Conservation (phyloP, 1,140 invertebrate species). For the Melipona quadrifasciata region DNA sequence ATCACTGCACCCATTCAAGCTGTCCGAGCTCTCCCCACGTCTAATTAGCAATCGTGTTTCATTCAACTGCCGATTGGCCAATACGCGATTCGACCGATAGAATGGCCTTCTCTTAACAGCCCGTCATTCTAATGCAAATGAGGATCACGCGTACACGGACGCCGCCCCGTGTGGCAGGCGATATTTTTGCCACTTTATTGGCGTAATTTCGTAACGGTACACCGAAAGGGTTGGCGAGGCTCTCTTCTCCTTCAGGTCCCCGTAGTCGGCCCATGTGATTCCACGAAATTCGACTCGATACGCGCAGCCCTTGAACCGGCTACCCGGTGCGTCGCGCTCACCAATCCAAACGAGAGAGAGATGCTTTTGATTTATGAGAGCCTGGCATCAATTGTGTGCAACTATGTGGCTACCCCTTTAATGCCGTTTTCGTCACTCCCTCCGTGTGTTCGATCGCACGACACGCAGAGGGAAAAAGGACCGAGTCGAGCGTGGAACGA, state of each 20-base stretch:
- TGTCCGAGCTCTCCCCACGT: neutral
- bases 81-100: neutral
- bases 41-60: neutral
- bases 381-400: slow-evolving; percentile 42
- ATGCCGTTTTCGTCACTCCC: slow-evolving; percentile 50
- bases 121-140: slow-evolving; percentile 26
- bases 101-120: neutral
- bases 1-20: neutral
- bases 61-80: neutral
- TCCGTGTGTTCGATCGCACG: slow-evolving; percentile 16
- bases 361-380: slow-evolving; percentile 38
- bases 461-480: neutral
- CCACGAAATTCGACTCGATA: slow-evolving; percentile 51
- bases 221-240: slow-evolving; percentile 19
- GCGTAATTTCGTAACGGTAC: slow-evolving; percentile 51
- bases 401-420: slow-evolving; percentile 56
- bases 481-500: slow-evolving; percentile 25
- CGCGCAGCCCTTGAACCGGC: slow-evolving; percentile 34
- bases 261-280: slow-evolving; percentile 18
- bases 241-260: neutral
- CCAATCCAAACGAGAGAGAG: neutral
- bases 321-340: neutral
- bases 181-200: slow-evolving; percentile 56
- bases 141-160: slow-evolving; percentile 14
- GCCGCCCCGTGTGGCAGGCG: neutral